phyloP scores from a whole-genome alignment of 2,797 vertebrate genomes.

The Leontocebus nigricollis region DNA sequence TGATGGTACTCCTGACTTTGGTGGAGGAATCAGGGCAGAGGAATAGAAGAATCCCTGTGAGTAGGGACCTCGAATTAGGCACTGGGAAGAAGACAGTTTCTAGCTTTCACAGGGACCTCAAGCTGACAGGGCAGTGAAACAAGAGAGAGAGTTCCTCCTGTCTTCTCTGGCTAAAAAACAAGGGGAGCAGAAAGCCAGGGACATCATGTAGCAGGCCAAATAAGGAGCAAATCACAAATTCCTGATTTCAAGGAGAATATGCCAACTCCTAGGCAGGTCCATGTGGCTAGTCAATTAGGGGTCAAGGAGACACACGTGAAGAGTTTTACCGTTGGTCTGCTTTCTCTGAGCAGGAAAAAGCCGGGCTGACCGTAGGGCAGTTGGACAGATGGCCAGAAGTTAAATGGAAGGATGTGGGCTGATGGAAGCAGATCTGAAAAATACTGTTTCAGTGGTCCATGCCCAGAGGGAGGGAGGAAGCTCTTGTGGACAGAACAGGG shows the following conservation, averaged over 20 bases:
- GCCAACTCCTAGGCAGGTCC: not conserved
- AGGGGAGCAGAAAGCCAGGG: not conserved
- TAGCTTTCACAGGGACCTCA: not conserved
- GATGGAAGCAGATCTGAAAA: not conserved
- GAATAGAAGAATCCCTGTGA: not conserved
- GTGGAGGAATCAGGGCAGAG: not conserved
- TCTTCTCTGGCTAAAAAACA: not conserved
- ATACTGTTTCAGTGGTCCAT: not conserved
- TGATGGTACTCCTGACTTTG: not conserved
- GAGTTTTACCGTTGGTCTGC: not conserved
- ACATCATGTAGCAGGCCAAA: not conserved
- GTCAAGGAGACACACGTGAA: not conserved
- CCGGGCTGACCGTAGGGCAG: not conserved
- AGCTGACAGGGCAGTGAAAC: not conserved
- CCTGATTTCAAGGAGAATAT: not conserved
- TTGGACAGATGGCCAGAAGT: not conserved
- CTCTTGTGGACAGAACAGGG: not conserved
- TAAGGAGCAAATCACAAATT: not conserved
- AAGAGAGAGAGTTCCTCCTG: not conserved
- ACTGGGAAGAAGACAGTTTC: not conserved
- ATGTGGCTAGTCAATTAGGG: not conserved
- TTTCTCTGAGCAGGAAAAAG: not conserved
- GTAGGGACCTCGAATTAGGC: too few relatives aligned
- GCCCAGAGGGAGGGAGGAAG: not conserved
- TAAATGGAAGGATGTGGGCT: not conserved